Evolutionary conservation across 2,888 invertebrate genomes (phyloP), one percentile per base, ranked within the genome.

Genomic region (Drosophila diplacantha): DNA sequence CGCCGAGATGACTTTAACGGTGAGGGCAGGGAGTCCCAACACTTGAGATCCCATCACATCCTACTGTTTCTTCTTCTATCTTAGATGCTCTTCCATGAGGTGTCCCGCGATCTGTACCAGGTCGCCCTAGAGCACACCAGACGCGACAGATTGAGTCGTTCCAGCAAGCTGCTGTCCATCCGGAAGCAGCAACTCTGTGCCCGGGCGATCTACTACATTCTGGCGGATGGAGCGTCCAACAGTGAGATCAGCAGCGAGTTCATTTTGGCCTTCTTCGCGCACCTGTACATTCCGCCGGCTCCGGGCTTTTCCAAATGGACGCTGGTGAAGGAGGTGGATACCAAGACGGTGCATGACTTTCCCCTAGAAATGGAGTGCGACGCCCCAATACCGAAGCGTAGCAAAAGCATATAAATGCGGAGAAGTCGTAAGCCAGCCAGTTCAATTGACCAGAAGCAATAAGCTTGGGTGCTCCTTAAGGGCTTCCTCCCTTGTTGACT

Each of bases 361-460:
- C 26, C 31, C 11, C n/a, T n/a, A 6, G 20, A 34, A 34, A 22
- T 9, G 22, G 22, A 34, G 3, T 1, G 2, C 11, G 2, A 12
- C 0, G 9, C 6, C 9, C 43, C 43, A 3, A 22, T 20, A 3
- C 22, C 3, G 9, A 65, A 44, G 14, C 49, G 49, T 7, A 34
- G 49, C 3, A 52, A 16, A n/a, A 57, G 31, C 44, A 37, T 47
- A 56, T 76, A 59, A 46, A 35, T 56, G 20, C 20, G 47, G 16
- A 31, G 51, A 26, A 8, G 14, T 26, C 22, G 6, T 26, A 47
- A 61, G 55, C 55, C 59, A 38, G 52, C 26, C 49, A 64, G 71
- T 67, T 65, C 64, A 80, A 76, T 80, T 75, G 78, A 61, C 67
- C 74, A 62, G 51, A 56, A 72, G 56, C 32, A 22, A 41, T 31